Percentiles rank a stretch among this genome's conserved stretches.
These are phyloP conservation scores for Monopterus albus DNA, from an alignment of 2,113 vertebrate species.

Conservation along the genomic window DNA sequence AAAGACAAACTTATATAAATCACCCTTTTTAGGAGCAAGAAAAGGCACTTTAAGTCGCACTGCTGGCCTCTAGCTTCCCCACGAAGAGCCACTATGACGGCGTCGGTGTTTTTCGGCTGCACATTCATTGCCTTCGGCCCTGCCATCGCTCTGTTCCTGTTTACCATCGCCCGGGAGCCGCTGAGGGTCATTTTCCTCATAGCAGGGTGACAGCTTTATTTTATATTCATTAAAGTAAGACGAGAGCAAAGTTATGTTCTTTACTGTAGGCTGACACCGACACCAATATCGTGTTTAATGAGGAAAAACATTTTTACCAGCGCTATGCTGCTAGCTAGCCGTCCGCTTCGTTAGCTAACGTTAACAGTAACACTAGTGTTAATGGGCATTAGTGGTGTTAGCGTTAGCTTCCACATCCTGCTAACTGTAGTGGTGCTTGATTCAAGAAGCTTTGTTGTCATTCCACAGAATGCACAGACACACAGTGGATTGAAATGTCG, in stretches of 20 bases:
- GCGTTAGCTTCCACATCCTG: no score
- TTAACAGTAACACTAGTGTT: no score
- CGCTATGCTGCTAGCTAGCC: conserved; percentile 34
- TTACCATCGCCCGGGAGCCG: conserved; percentile 85
- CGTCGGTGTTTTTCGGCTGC: conserved; percentile 86
- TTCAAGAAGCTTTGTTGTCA: no score
- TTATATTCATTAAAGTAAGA: fast-evolving
- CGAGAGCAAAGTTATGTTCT: fast-evolving
- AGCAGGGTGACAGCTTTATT: conserved; percentile 77
- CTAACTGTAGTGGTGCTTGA: no score
- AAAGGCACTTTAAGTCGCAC: background rate
- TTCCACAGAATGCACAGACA: no score
- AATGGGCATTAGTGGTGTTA: no score
- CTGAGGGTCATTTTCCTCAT: conserved; percentile 86
- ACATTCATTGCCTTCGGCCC: conserved; percentile 88
- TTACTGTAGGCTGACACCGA: fast-evolving
- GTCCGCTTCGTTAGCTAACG: background rate
- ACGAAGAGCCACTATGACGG: conserved; percentile 76
- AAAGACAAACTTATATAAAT: background rate
- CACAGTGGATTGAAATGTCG: no score
- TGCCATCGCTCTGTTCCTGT: conserved; percentile 83
- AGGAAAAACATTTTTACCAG: background rate
- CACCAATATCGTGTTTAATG: background rate
- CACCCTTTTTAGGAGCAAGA: fast-evolving
- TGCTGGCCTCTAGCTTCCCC: background rate